Percentiles rank a stretch among this genome's conserved stretches.
phyloP scores from a whole-genome alignment of 2,113 vertebrate species.

The Petroica traversi region DNA sequence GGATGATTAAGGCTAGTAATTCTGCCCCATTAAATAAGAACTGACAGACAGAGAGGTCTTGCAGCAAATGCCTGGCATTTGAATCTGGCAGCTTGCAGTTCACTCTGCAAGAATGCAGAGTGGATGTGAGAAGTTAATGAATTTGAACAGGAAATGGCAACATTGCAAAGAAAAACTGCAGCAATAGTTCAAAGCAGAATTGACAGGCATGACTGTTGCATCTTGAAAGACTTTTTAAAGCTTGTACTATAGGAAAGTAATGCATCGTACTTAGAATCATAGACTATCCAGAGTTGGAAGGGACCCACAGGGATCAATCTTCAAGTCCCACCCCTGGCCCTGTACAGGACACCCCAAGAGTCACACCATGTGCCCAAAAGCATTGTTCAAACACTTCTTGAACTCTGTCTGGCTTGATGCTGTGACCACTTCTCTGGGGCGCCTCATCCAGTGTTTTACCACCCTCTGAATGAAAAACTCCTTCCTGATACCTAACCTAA shows the following conservation, averaged over 20 bases:
- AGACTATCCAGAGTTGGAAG: neutral
- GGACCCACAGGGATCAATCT: neutral
- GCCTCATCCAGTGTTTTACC: neutral
- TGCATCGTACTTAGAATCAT: neutral
- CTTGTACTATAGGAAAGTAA: neutral
- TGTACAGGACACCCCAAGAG: too few species aligned
- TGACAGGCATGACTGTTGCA: neutral
- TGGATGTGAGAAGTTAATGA: neutral
- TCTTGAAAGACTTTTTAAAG: neutral
- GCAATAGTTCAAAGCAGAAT: neutral
- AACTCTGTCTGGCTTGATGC: neutral
- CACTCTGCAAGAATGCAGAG: neutral
- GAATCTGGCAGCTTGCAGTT: neutral
- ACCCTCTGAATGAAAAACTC: neutral
- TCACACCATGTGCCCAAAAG: neutral
- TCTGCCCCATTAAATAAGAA: neutral
- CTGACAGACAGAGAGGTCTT: neutral
- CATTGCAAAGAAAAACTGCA: neutral
- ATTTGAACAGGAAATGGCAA: neutral
- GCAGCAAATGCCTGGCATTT: neutral
- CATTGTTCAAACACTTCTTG: neutral
- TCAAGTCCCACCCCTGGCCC: accelerated
- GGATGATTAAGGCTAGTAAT: neutral
- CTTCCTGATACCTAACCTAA: neutral
- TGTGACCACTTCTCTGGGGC: neutral